Evolutionary conservation across 2,888 invertebrate species (phyloP), one percentile per base, ranked within the genome.

Genomic region (Nebria brevicollis): DNA sequence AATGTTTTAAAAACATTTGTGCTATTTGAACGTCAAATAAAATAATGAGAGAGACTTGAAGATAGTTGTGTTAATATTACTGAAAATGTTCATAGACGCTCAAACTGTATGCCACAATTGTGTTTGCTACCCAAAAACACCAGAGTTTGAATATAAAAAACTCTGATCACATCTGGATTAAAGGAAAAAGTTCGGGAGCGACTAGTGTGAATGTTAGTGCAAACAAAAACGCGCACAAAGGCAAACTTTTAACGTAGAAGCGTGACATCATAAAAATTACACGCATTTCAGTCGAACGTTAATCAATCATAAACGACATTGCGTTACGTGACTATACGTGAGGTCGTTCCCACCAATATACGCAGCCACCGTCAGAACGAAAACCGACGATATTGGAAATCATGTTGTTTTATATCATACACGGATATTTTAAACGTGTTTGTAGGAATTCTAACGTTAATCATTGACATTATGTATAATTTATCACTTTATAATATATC

Each of bases 251-350:
- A 74, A 70, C 11, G 70, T 20, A 5, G 70, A 13, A 70, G 70
- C 79, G 74, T 79, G 75, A 75, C 79, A 79, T 79, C 43, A 79
- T 79, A 79, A 79, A 79, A 79, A 79, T 79, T 79, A 79, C 79
- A 79, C 74, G 75, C 79, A 79, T 75, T 79, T 79, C 75, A 43
- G 74, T 68, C 75, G 74, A 79, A 79, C 72, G 64, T 54, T 75
- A 79, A 79, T 79, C 79, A 79, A 79, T 79, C 79, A 79, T 68
- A 15, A 54, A 41, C 79, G 75, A 79, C 75, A 54, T 54, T 54
- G n/a, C 43, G 78, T 15, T 66, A 70, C 70, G 66, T 20, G 66
- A 7, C 25, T 66, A 34, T 34, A 34, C 34, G 54, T 54, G 54
- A 54, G 54, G 54, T 54, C 13, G 54, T 54, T 54, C 54, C 13